Base-by-base conservation (phyloP, 2,888 invertebrate genomes). In the Hydraecia micacea region DNA sequence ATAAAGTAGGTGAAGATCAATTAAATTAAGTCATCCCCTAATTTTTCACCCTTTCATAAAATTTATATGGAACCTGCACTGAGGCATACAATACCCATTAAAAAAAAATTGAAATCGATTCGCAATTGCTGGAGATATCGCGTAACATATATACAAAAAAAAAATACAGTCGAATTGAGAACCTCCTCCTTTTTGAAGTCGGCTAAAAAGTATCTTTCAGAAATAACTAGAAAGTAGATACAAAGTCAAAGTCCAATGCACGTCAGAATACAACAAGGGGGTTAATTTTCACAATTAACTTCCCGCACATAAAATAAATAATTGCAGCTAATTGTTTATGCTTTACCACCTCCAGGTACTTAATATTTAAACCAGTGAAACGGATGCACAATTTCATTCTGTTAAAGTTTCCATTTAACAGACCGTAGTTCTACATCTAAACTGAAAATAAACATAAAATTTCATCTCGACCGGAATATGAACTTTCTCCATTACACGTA, bases 401-500 rank as follows among this genome's bases (percentile, higher is more conserved):
- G 67, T 67, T 67, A 72, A 79, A 79, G 49, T 76, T 77, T 60
- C 9, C 36, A 72, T 77, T 80, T 39, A 78, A 72, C 67, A 72
- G 55, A 55, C 36, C 62, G 75, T 58, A 71, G 62, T 75, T 70
- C 74, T 55, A 52, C 71, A n/a, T 15, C 49, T 65, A 62, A 75
- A 75, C 52, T 60, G 67, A 77, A 85, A 84, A 66, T 87, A 87
- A 87, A 86, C 68, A 75, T 78, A 85, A 69, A 78, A 81, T 87
- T 75, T 67, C 63, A 82, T 80, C 75, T 73, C 46, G 69, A 77
- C 76, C 42, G 76, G 84, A 87, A 86, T 77, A 72, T 79, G 69
- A 87, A 87, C 81, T 87, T 87, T 80, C 46, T 77, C 77, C 66
- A 81, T 86, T 81, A 84, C 76, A 84, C 69, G 78, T 79, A 77